Evolutionary conservation across 2,797 vertebrate genomes (phyloP).

Genomic region (Yasuhikotakia modesta): DNA sequence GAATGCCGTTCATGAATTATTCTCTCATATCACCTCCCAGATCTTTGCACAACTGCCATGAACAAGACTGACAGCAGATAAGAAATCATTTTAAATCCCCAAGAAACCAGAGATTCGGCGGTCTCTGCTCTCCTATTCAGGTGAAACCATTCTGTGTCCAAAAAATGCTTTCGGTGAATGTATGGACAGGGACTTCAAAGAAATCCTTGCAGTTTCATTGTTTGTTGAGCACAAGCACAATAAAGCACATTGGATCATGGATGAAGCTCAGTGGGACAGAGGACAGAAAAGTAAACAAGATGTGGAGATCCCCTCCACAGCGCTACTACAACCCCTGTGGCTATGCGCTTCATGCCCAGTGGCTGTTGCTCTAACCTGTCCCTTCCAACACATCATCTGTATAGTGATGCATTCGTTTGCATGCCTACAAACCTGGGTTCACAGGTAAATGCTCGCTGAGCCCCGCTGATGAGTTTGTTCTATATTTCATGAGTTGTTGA

Average conservation of each 20-base stretch:
- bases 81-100: conserved; percentile 23
- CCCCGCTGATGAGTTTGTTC: conserved; percentile 54
- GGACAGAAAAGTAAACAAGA: conserved; percentile 69
- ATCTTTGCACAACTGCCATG: conserved; percentile 2
- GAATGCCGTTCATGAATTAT: conserved; percentile 6
- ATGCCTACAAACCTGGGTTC: conserved; percentile 37
- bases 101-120: conserved; percentile 11
- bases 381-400: conserved; percentile 13
- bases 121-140: conserved; percentile 1
- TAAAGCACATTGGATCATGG: conserved; percentile 58
- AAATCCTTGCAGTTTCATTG: conserved; percentile 50
- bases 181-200: conserved; percentile 62
- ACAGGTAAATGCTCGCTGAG: too few species aligned
- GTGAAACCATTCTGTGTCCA: background rate
- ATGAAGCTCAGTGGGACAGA: conserved; percentile 58
- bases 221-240: conserved; percentile 57
- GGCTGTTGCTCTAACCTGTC: conserved; percentile 28
- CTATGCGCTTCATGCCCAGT: conserved; percentile 58
- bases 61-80: conserved; percentile 22
- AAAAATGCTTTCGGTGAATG: conserved; percentile 16
- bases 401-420: conserved; percentile 39
- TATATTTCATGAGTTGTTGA: conserved; percentile 74
- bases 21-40: background rate
- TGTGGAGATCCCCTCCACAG: conserved; percentile 58
- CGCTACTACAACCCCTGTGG: conserved; percentile 57